phyloP scores from a whole-genome alignment of 2,113 vertebrate species.

The Perccottus glenii region DNA sequence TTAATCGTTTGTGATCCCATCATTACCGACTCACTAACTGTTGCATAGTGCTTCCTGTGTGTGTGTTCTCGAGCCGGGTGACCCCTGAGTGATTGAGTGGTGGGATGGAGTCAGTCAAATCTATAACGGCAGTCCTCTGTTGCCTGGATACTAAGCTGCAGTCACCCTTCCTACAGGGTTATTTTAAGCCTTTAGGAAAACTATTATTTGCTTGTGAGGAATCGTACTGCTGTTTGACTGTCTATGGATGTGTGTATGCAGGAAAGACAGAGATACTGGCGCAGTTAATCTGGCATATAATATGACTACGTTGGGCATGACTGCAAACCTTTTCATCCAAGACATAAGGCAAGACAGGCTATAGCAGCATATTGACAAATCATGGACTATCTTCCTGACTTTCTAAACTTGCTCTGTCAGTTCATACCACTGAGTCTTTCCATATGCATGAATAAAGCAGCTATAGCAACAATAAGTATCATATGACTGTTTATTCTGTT shows the following conservation, averaged over 20 bases:
- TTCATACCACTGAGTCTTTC: too few species aligned
- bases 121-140: conserved; percentile 70
- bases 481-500: too few species aligned
- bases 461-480: too few species aligned
- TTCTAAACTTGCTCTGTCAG: too few species aligned
- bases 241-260: conserved; percentile 17
- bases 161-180: conserved; percentile 59
- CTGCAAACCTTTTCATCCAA: neutral
- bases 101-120: conserved; percentile 67
- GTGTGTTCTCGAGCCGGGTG: conserved; percentile 54
- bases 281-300: neutral
- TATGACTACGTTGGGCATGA: too few species aligned
- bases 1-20: conserved; percentile 50
- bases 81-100: conserved; percentile 66
- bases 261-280: neutral
- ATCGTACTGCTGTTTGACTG: conserved; percentile 33
- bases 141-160: conserved; percentile 77
- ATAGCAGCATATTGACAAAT: too few species aligned
- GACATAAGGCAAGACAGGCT: neutral
- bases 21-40: conserved; percentile 46
- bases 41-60: conserved; percentile 4
- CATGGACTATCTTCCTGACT: too few species aligned
- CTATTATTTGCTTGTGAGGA: conserved; percentile 32
- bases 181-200: conserved; percentile 75
- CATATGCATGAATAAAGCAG: too few species aligned